Evolutionary conservation across 1,140 invertebrate species (phyloP).

Genomic region (Periplaneta americana): DNA sequence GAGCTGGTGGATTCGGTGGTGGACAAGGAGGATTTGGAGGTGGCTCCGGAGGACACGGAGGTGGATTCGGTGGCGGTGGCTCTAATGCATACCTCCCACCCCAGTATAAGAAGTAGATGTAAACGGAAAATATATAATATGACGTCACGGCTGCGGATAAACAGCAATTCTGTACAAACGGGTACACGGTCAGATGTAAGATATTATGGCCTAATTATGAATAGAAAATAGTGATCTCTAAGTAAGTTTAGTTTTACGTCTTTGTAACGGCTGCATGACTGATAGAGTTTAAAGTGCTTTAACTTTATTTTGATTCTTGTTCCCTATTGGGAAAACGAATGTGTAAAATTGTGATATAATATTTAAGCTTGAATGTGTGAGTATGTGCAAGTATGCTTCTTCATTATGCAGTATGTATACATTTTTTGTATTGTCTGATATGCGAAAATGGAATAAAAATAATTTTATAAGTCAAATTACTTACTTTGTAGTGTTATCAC

Average conservation of each 20-base stretch:
- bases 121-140: not conserved
- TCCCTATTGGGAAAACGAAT: not conserved
- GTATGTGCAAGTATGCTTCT: not conserved
- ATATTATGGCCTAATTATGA: not conserved
- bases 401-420: not conserved
- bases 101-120: constrained; percentile 1
- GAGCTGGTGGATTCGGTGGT: not conserved
- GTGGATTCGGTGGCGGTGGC: not conserved
- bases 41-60: not conserved
- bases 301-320: not conserved
- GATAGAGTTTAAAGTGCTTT: not conserved
- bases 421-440: not conserved
- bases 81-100: constrained; percentile 10
- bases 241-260: not conserved
- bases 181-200: not conserved
- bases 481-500: no score
- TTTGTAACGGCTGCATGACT: not conserved
- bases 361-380: not conserved
- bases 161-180: not conserved
- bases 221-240: not conserved
- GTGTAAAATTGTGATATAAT: not conserved
- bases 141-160: not conserved
- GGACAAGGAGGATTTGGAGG: not conserved
- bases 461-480: not conserved
- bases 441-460: not conserved